Base-by-base conservation (phyloP, 2,797 vertebrate species). In the Pseudomugil tenellus region DNA sequence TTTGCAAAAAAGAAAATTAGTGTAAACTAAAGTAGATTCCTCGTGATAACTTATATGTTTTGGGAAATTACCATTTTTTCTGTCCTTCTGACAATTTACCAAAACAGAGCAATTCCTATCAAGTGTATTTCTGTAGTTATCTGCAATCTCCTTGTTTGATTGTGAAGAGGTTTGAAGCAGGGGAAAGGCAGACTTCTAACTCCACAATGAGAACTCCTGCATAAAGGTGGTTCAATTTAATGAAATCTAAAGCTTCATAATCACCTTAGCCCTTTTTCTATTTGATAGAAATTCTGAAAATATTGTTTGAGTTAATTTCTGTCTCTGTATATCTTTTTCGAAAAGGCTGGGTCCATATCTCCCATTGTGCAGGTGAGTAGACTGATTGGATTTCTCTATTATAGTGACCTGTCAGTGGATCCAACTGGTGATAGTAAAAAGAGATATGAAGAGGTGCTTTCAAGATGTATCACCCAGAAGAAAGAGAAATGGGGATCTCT, bases 381-480 rank as follows among this genome's bases (percentile, higher is more conserved):
- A 57, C 72, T 80, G 83, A 90, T 88, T 88, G 82, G 76, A 83
- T 77, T 78, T 77, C 69, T 84, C 81, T 67, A 77, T 80, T 79
- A 84, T 58, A 68, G 46, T 57, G 67, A 41, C 63, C 71, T 82
- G 83, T 89, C 78, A 82, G 79, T 76, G 31, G 69, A 73, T 71
- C 70, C 62, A 63, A 62, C 73, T 32, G 70, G 70, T 73, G 81
- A 84, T 71, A 67, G 59, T 34, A 61, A 75, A 59, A 66, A 76
- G 76, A 82, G 71, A 75, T 77, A 80, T 67, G 64, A 58, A 74
- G 61, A 70, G 39, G 59, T 56, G 54, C 54, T 70, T 34, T 26
- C 56, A 37, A 34, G 25, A 61, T 63, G 11, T 48, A 21, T 9
- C 46, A 21, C 8, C 4, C 3, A 3, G n/a, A 23, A n/a, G 67